A percentile compares a stretch with the other conserved stretches of the same genome.
Conservation (phyloP, 2,888 invertebrate genomes). For the Luperina testacea region DNA sequence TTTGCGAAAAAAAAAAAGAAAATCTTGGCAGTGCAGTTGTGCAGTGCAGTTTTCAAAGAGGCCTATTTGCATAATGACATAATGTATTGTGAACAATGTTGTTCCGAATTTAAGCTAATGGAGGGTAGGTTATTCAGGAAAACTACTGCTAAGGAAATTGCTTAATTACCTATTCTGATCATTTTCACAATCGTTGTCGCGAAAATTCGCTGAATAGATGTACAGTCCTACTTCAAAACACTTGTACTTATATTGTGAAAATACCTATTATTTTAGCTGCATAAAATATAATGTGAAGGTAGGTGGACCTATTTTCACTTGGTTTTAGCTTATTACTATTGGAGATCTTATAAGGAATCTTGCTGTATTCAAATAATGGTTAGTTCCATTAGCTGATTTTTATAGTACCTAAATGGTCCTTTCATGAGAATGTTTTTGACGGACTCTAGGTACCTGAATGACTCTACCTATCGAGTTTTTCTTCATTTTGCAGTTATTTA, state of each 20-base stretch:
- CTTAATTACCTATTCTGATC: background rate
- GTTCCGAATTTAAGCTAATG: background rate
- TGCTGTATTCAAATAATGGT: background rate
- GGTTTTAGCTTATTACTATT: background rate
- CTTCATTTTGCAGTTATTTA: background rate
- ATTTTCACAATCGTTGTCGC: background rate
- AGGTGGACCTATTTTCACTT: background rate
- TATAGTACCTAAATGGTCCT: background rate
- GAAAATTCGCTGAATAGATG: background rate
- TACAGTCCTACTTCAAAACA: background rate
- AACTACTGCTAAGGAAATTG: background rate
- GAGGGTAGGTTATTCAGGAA: background rate
- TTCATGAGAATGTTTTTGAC: background rate
- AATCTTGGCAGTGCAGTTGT: background rate
- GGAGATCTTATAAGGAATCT: background rate
- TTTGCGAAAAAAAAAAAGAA: no score
- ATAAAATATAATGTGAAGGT: background rate
- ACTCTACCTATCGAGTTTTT: background rate
- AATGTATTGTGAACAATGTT: background rate
- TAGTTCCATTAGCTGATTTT: background rate
- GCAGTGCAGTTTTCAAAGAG: constrained; percentile 2
- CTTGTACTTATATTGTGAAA: no score
- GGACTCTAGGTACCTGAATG: background rate
- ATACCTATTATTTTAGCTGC: background rate
- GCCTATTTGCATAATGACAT: background rate